Percentiles rank a stretch among this genome's conserved stretches.
Evolutionary conservation across 2,797 vertebrate genomes (phyloP).

Genomic region (Eremophila alpestris): DNA sequence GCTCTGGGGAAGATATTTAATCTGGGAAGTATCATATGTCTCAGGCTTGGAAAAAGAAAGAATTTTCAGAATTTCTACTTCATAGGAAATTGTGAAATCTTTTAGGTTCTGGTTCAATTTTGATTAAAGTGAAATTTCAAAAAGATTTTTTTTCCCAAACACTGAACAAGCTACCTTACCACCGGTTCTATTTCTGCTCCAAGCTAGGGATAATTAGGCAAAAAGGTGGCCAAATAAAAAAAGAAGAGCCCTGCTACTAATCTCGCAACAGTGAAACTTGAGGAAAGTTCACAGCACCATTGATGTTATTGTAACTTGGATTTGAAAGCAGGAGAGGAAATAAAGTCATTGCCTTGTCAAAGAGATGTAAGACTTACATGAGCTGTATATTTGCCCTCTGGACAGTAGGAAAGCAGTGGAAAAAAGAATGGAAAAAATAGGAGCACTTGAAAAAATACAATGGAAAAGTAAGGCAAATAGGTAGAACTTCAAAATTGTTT

Average conservation of each 20-base stretch:
- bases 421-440: not conserved
- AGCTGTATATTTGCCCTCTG: constrained; percentile 3
- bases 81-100: not conserved
- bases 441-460: not conserved
- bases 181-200: not conserved
- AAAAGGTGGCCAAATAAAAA: not conserved
- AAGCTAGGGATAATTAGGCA: not conserved
- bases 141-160: not conserved
- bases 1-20: not conserved
- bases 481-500: not conserved
- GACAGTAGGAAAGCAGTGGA: not conserved
- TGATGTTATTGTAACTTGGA: not conserved
- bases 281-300: not conserved
- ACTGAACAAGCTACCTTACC: not conserved
- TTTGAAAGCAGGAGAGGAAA: constrained; percentile 14
- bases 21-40: not conserved
- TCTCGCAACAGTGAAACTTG: not conserved
- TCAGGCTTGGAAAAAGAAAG: not conserved
- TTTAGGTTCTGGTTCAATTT: not conserved
- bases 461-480: not conserved
- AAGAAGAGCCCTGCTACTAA: not conserved
- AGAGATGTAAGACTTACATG: not conserved
- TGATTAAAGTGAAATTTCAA: not conserved
- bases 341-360: constrained; percentile 32
- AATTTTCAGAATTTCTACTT: not conserved